Percentiles rank a stretch among this genome's conserved stretches.
phyloP scores from a whole-genome alignment of 2,888 invertebrate genomes.

The Volucella bombylans region DNA sequence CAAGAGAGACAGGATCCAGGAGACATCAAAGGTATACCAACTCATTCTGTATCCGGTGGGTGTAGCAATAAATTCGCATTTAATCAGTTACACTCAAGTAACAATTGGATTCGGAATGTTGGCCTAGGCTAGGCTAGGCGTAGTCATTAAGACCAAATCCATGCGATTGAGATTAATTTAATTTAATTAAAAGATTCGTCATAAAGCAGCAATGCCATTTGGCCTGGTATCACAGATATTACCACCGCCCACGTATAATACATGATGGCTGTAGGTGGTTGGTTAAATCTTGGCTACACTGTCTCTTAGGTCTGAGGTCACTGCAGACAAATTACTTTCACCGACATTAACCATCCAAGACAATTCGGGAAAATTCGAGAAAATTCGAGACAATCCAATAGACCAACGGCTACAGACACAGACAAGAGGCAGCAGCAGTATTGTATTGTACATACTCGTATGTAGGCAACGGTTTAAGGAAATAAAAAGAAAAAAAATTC shows the following conservation, averaged over 20 bases:
- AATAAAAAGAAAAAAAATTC: conserved; percentile 50
- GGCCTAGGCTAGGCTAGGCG: conserved; percentile 2
- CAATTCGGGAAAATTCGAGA: neutral
- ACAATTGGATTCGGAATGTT: conserved; percentile 21
- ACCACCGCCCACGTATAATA: conserved; percentile 12
- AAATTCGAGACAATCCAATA: no score
- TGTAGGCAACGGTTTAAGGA: conserved; percentile 10
- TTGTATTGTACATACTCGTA: neutral
- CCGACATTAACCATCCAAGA: conserved; percentile 26
- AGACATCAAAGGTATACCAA: neutral
- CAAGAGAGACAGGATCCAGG: no score
- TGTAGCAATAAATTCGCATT: conserved; percentile 27
- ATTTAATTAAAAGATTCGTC: conserved; percentile 62
- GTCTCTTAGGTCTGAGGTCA: conserved; percentile 52
- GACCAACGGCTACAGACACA: no score
- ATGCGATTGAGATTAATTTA: conserved; percentile 39
- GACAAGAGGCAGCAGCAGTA: no score
- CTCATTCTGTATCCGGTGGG: conserved; percentile 9
- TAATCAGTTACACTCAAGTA: conserved; percentile 18
- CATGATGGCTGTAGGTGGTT: neutral
- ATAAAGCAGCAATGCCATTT: conserved; percentile 10
- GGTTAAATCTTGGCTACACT: neutral
- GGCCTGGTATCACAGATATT: neutral
- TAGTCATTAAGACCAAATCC: conserved; percentile 22
- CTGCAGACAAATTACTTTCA: conserved; percentile 49